phyloP scores from a whole-genome alignment of 1,140 invertebrate genomes.

The Caerostris darwini region DNA sequence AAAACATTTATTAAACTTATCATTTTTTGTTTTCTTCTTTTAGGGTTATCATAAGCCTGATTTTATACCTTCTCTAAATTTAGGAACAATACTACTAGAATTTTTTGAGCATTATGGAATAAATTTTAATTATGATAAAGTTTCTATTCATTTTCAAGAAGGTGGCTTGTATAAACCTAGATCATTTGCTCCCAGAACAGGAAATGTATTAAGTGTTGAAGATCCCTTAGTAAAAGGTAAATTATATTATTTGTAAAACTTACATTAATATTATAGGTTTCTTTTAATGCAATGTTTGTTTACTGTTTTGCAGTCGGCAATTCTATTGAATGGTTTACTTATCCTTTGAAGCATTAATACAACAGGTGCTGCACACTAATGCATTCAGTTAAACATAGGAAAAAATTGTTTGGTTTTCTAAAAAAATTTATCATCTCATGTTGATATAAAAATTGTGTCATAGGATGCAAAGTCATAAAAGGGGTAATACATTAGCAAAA shows the following conservation, averaged over 20 bases:
- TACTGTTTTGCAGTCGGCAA: no score
- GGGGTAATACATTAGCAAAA: no score
- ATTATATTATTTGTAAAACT: background rate
- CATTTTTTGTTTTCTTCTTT: slow-evolving; percentile 21
- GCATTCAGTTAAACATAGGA: no score
- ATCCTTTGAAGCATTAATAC: no score
- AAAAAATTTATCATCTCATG: no score
- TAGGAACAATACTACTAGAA: slow-evolving; percentile 74
- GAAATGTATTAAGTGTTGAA: slow-evolving; percentile 68
- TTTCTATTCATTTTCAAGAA: slow-evolving; percentile 66
- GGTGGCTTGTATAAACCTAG: slow-evolving; percentile 57
- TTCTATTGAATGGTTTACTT: no score
- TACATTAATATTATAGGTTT: background rate
- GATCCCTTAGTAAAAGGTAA: slow-evolving; percentile 74
- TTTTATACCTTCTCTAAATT: slow-evolving; percentile 27
- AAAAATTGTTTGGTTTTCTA: no score
- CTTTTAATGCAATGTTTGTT: no score
- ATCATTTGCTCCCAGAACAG: background rate
- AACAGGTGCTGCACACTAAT: no score
- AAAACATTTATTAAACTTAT: no score
- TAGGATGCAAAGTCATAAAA: no score
- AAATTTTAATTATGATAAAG: slow-evolving; percentile 77
- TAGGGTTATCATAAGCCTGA: slow-evolving; percentile 67
- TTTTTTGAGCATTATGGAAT: slow-evolving; percentile 78
- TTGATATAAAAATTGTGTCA: no score